Conservation (phyloP, 2,888 invertebrate species). For the Carpatolechia fugitivella region DNA sequence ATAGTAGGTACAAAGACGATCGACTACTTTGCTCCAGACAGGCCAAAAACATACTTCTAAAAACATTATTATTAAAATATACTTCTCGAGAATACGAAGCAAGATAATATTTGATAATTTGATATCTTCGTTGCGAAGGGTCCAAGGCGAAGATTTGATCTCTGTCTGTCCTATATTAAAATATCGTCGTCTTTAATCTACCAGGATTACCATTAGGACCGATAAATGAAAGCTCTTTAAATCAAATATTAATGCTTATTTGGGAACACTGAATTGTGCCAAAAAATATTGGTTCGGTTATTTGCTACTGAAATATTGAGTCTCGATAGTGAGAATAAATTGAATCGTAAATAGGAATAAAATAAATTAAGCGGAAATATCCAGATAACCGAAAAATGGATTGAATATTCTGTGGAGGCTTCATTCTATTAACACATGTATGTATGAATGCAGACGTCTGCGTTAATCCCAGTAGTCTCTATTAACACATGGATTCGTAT, state of each 20-base stretch:
- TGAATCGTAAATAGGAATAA: background rate
- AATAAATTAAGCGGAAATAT: background rate
- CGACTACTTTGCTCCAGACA: too few species aligned
- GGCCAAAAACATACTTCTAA: too few species aligned
- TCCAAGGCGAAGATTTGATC: constrained; percentile 45
- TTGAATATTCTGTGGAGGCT: background rate
- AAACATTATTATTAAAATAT: too few species aligned
- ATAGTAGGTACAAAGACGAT: too few species aligned
- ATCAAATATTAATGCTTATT: constrained; percentile 12
- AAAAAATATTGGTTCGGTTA: background rate
- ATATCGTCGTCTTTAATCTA: constrained; percentile 48
- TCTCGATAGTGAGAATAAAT: constrained; percentile 1
- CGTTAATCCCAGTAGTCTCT: background rate
- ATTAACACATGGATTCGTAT: constrained; percentile 1
- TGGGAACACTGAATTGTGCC: background rate
- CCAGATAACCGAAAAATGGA: background rate
- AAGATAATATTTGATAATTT: constrained; percentile 46
- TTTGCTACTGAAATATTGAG: constrained; percentile 1
- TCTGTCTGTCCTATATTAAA: constrained; percentile 50
- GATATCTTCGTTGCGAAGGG: constrained; percentile 44
- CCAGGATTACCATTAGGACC: constrained; percentile 34
- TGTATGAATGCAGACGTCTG: too few species aligned
- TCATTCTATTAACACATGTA: background rate
- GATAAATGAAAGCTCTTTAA: constrained; percentile 34
- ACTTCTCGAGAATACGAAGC: background rate